Base-by-base conservation (phyloP, 2,888 invertebrate genomes). In the Caenorhabditis panamensis region DNA sequence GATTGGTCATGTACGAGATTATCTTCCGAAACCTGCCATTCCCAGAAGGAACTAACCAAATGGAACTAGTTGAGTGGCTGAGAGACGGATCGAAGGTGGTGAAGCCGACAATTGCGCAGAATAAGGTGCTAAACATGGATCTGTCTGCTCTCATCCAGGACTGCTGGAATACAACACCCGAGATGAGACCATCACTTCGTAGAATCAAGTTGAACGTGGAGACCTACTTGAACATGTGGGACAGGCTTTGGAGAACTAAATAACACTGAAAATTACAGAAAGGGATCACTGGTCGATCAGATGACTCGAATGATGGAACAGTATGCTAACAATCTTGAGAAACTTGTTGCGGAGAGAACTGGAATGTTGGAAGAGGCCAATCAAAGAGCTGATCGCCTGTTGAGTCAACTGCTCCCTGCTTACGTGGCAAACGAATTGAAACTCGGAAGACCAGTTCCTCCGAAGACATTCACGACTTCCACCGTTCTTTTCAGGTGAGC, bases 301-400 rank as follows among this genome's bases (percentile, higher is more conserved):
- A 90, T 90, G 89, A 90, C 89, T 83, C 76, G 88, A 66, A 80
- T 86, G 82, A 84, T 83, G 83, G 83, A 83, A 58, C 82, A 89
- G 63, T 90, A 90, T 58, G 89, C 90, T 13, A 90, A 90, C 62
- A 90, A 90, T 68, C 78, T 90, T 49, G 90, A 90, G 77, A 90
- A 90, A 53, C 36, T 90, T 8, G 90, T 90, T 8, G 82, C 88
- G 26, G 90, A 90, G 49, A 68, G 90, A 72, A 90, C 90, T 24
- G 89, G 88, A 77, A 88, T 90, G 89, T 81, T 90, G 64, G 90
- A 90, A 62, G 90, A 90, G 64, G 90, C 90, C 1, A 90, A 90
- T 56, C 64, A 79, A 4, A 69, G 87, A 64, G 90, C 90, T 0
- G 90, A 90, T 68, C 82, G 86, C 31, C 83, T 90, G 0, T 80